Evolutionary conservation across 2,113 vertebrate genomes (phyloP).

Genomic region (Hyperopisus bebe): DNA sequence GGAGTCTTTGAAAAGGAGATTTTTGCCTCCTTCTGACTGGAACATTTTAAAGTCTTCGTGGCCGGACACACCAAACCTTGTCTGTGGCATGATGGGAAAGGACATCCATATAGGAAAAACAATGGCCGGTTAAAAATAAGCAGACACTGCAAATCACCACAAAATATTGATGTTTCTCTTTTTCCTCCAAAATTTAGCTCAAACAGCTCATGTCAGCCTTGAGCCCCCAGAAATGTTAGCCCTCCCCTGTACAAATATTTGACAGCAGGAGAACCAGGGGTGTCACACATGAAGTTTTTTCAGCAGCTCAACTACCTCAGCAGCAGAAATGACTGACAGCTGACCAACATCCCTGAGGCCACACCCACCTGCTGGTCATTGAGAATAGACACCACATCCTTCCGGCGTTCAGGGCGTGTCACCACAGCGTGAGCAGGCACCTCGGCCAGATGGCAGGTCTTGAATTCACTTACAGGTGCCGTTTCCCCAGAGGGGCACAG

Average conservation of each 20-base stretch:
- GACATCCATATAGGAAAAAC: not conserved
- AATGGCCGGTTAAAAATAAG: not conserved
- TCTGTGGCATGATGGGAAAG: conserved; percentile 32
- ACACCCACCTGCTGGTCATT: conserved; percentile 47
- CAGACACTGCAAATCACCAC: not conserved
- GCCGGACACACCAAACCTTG: not conserved
- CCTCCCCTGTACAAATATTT: not conserved
- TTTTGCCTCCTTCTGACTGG: conserved; percentile 41
- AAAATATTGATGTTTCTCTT: not conserved
- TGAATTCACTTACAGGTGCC: not conserved
- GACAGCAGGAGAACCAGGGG: not conserved
- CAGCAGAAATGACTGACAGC: not conserved
- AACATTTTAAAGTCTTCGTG: conserved; percentile 45
- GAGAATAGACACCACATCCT: conserved; percentile 38
- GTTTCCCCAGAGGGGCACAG: conserved; percentile 45
- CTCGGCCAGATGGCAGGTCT: conserved; percentile 39
- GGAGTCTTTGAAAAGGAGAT: conserved; percentile 67
- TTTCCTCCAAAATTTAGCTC: not conserved
- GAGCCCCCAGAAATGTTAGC: not conserved
- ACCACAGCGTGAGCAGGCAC: conserved; percentile 64
- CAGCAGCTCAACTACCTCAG: not conserved
- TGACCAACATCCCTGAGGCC: not conserved
- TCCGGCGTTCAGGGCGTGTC: conserved; percentile 45
- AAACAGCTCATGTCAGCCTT: not conserved
- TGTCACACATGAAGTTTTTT: not conserved